Base-by-base conservation (phyloP, 2,888 invertebrate genomes). In the Malachius bipustulatus region DNA sequence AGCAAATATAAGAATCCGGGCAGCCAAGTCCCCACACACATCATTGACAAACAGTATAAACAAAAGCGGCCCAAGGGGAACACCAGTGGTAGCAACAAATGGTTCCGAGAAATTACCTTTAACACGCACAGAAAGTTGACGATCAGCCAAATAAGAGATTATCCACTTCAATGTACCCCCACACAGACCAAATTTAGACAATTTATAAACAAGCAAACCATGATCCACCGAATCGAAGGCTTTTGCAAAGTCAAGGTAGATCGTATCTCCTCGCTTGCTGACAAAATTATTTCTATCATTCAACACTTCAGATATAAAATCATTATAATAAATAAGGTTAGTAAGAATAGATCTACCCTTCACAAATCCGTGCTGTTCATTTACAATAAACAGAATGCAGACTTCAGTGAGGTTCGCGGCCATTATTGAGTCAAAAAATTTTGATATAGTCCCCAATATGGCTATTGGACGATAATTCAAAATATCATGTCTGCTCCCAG, bases 121-220 rank as follows among this genome's bases (percentile, higher is more conserved):
- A 33, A 33, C 27, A 3, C 33, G 6, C 8, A 33, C 33, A 15
- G 2, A 12, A 4, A 33, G n/a, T 26, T 33, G 15, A 10, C 33
- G 33, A n/a, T 14, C 9, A 3, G 33, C 2, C 3, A 33, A 12
- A 11, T 33, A 26, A 14, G 33, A 33, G 3, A 33, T n/a, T 8
- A 33, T 3, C 33, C 33, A 33, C 4, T 10, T 24, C 26, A 26
- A 14, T 9, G 14, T 33, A 12, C 33, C 33, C 9, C 33, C 33
- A 9, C 27, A 15, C 3, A 32, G 26, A 6, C 26, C 33, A 33
- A 33, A 33, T 15, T 33, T 33, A 12, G 32, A 32, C 14, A 24
- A 13, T 24, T 24, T 32, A 32, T 32, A 32, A 13, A 32, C 14
- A 2, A 32, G 11, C 10, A 32, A 10, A 12, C 26, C 14, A 32